phyloP scores from a whole-genome alignment of 2,797 vertebrate genomes.

The Enteromius mattozi region DNA sequence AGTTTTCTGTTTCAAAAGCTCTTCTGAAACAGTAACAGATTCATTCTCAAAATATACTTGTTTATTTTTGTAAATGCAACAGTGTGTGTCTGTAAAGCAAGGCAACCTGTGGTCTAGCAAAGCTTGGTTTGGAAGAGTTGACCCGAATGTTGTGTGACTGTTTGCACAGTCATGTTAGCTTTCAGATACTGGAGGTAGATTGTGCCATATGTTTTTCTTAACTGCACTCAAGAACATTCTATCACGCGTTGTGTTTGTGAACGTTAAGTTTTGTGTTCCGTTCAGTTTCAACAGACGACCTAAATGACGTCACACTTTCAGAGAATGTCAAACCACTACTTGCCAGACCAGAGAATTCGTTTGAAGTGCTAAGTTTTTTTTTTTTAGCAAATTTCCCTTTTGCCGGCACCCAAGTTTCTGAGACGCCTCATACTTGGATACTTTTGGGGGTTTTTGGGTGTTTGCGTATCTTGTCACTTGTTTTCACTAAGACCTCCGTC shows the following conservation, averaged over 20 bases:
- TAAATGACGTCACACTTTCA: not conserved
- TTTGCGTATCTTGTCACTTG: not conserved
- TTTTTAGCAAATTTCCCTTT: conserved; percentile 14
- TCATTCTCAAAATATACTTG: not conserved
- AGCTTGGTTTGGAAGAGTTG: not conserved
- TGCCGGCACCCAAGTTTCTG: not conserved
- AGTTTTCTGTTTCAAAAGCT: not conserved
- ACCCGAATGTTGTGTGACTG: not conserved
- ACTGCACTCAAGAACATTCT: conserved; percentile 4
- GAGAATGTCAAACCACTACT: conserved; percentile 14
- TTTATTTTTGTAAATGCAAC: conserved; percentile 6
- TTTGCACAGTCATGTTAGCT: conserved; percentile 23
- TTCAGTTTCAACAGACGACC: not conserved
- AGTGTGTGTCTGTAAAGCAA: not conserved
- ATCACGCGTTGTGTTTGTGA: not conserved
- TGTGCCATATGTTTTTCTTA: conserved; percentile 5
- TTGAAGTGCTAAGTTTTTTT: not conserved
- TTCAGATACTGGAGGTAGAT: not conserved
- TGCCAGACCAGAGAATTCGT: not conserved
- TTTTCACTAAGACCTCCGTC: not conserved
- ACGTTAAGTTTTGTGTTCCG: not conserved
- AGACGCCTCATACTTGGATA: not conserved
- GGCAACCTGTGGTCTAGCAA: not conserved
- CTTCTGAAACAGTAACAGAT: not conserved
- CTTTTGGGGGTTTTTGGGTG: not conserved